phyloP scores from a whole-genome alignment of 2,797 vertebrate species.

The Etheostoma nigrum region DNA sequence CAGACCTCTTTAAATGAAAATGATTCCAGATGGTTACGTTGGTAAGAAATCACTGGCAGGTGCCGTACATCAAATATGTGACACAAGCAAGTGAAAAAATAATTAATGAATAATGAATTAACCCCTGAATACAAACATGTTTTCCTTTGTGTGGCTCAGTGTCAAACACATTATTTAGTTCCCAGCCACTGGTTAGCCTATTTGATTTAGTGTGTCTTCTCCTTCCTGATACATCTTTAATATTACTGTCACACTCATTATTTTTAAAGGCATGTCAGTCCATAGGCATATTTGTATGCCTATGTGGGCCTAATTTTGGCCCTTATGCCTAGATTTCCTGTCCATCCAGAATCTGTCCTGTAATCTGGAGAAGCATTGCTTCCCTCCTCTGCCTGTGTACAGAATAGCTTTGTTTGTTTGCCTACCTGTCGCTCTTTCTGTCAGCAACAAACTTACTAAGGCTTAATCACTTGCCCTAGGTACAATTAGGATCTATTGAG shows the following conservation, averaged over 20 bases:
- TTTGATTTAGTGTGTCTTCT: slow-evolving; percentile 44
- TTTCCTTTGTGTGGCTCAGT: neutral
- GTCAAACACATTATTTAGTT: slow-evolving; percentile 1
- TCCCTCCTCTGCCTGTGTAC: slow-evolving; percentile 20
- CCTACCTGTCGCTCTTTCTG: slow-evolving; percentile 14
- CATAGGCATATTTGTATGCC: slow-evolving; percentile 23
- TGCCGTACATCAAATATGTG: neutral
- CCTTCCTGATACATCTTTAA: slow-evolving; percentile 69
- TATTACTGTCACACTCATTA: slow-evolving; percentile 56
- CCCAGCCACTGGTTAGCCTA: slow-evolving; percentile 23
- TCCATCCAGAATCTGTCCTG: slow-evolving; percentile 61
- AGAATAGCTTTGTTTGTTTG: slow-evolving; percentile 35
- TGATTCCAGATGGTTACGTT: neutral
- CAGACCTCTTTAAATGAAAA: neutral
- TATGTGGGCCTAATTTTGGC: slow-evolving; percentile 51
- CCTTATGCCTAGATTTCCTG: slow-evolving; percentile 67
- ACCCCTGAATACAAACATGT: neutral
- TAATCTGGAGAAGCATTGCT: slow-evolving; percentile 73
- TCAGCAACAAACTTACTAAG: slow-evolving; percentile 39
- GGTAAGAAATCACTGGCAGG: neutral
- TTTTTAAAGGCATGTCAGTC: slow-evolving; percentile 60
- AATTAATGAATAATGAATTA: neutral
- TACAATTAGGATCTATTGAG: slow-evolving; percentile 28
- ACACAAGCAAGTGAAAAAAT: neutral
- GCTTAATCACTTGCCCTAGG: slow-evolving; percentile 25